phyloP scores from a whole-genome alignment of 2,888 invertebrate genomes.

The Venusia cambrica region DNA sequence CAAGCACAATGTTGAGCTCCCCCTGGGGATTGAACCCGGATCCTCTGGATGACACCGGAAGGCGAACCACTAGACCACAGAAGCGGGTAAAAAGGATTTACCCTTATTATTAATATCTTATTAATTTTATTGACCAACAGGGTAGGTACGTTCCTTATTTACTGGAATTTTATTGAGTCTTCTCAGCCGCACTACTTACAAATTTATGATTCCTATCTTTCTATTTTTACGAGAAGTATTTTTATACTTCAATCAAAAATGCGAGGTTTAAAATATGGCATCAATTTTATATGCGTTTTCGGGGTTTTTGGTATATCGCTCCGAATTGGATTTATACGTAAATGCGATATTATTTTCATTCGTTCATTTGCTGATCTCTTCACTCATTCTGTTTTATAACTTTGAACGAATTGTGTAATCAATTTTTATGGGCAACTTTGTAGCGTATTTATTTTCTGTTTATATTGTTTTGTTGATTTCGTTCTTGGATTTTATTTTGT shows the following conservation, averaged over 20 bases:
- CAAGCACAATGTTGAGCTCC: too few relatives aligned
- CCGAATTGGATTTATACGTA: conserved; percentile 20
- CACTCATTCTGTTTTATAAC: conserved; percentile 16
- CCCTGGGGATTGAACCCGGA: too few relatives aligned
- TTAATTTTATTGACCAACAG: too few relatives aligned
- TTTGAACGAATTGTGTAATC: conserved; percentile 15
- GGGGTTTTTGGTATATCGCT: conserved; percentile 13
- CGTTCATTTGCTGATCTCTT: conserved; percentile 17
- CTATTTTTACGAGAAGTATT: background rate
- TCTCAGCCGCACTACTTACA: too few relatives aligned
- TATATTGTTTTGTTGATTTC: conserved; percentile 7
- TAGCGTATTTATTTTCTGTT: conserved; percentile 10
- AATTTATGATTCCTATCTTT: too few relatives aligned
- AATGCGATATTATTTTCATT: conserved; percentile 20
- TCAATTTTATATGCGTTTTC: conserved; percentile 17
- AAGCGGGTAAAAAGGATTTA: too few relatives aligned
- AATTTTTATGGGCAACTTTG: conserved; percentile 12
- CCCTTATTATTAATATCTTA: too few relatives aligned
- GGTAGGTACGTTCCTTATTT: too few relatives aligned
- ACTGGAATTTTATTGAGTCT: too few relatives aligned
- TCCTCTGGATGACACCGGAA: too few relatives aligned
- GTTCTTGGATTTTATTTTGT: conserved; percentile 9
- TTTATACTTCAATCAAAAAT: conserved; percentile 5
- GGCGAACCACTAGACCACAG: too few relatives aligned
- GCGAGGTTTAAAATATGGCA: conserved; percentile 10